Percentiles rank a stretch among this genome's conserved stretches.
Conservation (phyloP, 1,140 invertebrate species). For the Heliconius nattereri region DNA sequence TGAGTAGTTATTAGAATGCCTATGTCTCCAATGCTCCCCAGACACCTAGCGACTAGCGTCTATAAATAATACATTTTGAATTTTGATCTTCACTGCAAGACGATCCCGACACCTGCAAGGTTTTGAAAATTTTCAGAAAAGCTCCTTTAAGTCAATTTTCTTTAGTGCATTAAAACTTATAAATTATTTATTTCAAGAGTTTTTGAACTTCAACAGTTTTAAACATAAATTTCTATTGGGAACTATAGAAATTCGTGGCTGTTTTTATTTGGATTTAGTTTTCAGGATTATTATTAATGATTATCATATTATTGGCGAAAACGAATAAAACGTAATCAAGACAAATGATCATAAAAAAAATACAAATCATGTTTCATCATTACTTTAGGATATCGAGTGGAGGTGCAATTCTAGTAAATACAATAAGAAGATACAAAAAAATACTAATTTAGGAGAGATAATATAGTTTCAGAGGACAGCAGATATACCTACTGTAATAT, state of each 20-base stretch:
- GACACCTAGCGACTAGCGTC: conserved; percentile 48
- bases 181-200: background rate
- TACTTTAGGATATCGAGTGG: no score
- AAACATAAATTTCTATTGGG: background rate
- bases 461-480: no score
- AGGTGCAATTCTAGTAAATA: no score
- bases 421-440: no score
- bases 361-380: no score
- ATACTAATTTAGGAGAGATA: no score
- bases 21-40: conserved; percentile 46
- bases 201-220: background rate
- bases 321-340: no score
- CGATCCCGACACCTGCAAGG: conserved; percentile 49
- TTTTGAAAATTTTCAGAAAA: conserved; percentile 52
- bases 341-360: no score
- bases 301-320: no score
- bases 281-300: background rate
- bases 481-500: background rate
- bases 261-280: background rate
- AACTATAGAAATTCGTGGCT: no score
- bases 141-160: conserved; percentile 22
- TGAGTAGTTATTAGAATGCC: conserved; percentile 26
- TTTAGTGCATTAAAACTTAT: conserved; percentile 19
- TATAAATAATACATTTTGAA: conserved; percentile 74
- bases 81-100: conserved; percentile 56